Percentiles rank a stretch among this genome's conserved stretches.
Evolutionary conservation across 2,888 invertebrate genomes (phyloP).

Genomic region (Scelioninae gen. 2): DNA sequence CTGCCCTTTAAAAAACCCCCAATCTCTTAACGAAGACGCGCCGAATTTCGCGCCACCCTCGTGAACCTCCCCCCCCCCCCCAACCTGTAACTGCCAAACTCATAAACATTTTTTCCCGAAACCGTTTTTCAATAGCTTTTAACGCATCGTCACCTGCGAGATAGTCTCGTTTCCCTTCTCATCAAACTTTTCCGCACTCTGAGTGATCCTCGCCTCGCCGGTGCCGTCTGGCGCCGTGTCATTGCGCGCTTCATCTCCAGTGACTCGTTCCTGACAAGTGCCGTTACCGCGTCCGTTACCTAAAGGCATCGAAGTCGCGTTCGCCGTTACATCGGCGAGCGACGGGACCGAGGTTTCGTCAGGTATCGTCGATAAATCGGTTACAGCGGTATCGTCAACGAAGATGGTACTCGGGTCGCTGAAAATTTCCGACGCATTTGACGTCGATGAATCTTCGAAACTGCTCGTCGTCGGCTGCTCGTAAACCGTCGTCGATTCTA

Average conservation of each 20-base stretch:
- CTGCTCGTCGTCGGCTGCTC: constrained; percentile 49
- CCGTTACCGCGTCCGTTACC: constrained; percentile 33
- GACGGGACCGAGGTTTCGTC: constrained; percentile 49
- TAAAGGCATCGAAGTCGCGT: constrained; percentile 49
- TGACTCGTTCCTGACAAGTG: constrained; percentile 45
- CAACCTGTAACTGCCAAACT: neutral
- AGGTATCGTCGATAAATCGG: constrained; percentile 52
- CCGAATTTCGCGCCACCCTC: too few relatives aligned
- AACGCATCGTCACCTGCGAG: constrained; percentile 45
- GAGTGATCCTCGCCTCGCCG: constrained; percentile 30
- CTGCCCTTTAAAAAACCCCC: too few relatives aligned
- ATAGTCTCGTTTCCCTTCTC: constrained; percentile 36
- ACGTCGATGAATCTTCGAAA: constrained; percentile 54
- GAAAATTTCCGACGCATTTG: constrained; percentile 52
- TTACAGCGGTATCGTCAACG: constrained; percentile 61
- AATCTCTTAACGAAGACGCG: too few relatives aligned
- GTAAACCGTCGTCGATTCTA: constrained; percentile 48
- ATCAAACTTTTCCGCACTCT: constrained; percentile 38
- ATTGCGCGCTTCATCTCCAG: constrained; percentile 43
- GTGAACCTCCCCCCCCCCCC: too few relatives aligned
- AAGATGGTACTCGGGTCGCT: constrained; percentile 61
- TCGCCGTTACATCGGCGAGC: constrained; percentile 41
- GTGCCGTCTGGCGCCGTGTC: constrained; percentile 22
- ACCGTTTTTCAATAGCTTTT: constrained; percentile 39
- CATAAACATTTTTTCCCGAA: constrained; percentile 4